Base-by-base conservation (phyloP, 2,797 vertebrate genomes). In the Alcedo atthis region DNA sequence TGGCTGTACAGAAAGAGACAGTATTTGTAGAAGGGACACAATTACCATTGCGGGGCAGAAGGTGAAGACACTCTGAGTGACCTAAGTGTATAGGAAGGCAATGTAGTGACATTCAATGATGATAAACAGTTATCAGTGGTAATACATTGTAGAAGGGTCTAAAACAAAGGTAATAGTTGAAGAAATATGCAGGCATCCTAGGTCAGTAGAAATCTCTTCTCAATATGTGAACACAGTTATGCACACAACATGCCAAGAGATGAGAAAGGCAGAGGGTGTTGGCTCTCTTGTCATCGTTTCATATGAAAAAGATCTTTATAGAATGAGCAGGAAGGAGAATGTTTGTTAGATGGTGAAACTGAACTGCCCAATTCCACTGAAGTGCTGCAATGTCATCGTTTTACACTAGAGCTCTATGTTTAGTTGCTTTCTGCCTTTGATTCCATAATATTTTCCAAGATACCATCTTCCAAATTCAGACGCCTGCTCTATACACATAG, bases 211-310 rank as follows among this genome's bases (percentile, higher is more conserved):
- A 61, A 51, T 46, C 15, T 49, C 16, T 69, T 30, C 43, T 92
- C 28, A 13, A 10, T 35, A 11, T 33, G 26, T 42, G 45, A 86
- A 51, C 10, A 15, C 2, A 63, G 61, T 22, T 21, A 17, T 26
- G 22, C 6, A 26, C 0, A 0, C 21, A 58, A 28, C 21, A 6
- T 25, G 18, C 59, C 35, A n/a, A 82, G 42, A 37, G 40, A 57
- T 1, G 6, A 85, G 62, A 67, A 82, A 77, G 55, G 3, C 53
- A 40, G 43, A 43, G 43, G 58, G 62, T 35, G 4, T 54, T 67
- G 13, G 8, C 49, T 64, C 8, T 21, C 51, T 66, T 76, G 62
- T 54, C 9, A 7, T 68, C 2, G 5, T 85, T 85, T 93, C 0
- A 20, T 77, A 28, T 11, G 19, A 71, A 14, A 59, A 40, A 61